Conservation (phyloP, 2,113 vertebrate genomes). For the Cephalophus harveyi region DNA sequence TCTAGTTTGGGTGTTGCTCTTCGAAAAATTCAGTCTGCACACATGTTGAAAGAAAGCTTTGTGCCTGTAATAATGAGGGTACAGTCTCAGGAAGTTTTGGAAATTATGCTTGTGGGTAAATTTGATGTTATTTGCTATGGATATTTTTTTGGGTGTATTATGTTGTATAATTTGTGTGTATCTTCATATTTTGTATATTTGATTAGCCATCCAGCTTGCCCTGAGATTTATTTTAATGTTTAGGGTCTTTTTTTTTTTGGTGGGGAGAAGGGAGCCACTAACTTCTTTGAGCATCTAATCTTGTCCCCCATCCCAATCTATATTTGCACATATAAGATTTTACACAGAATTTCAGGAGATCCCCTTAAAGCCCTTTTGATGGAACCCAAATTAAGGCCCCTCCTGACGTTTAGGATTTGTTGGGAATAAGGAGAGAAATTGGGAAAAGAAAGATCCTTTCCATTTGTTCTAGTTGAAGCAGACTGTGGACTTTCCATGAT, state of each 20-base stretch:
- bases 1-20: neutral
- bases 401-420: neutral
- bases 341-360: neutral
- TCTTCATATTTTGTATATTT: neutral
- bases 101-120: neutral
- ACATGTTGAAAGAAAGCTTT: neutral
- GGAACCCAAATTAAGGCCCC: neutral
- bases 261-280: neutral
- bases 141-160: neutral
- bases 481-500: neutral
- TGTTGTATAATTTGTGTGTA: neutral
- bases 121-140: neutral
- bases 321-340: neutral
- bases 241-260: neutral
- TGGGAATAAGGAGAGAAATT: neutral
- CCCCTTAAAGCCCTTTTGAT: neutral
- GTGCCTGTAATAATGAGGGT: neutral
- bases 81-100: neutral
- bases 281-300: neutral
- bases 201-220: neutral
- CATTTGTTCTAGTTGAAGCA: neutral
- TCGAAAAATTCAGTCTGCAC: neutral
- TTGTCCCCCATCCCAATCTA: neutral
- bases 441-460: neutral
- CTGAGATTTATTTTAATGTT: slow-evolving; percentile 8